Percentiles rank a stretch among this genome's conserved stretches.
These are phyloP conservation scores for Conus betulinus DNA, from an alignment of 1,140 invertebrate species.

Conservation along the genomic window DNA sequence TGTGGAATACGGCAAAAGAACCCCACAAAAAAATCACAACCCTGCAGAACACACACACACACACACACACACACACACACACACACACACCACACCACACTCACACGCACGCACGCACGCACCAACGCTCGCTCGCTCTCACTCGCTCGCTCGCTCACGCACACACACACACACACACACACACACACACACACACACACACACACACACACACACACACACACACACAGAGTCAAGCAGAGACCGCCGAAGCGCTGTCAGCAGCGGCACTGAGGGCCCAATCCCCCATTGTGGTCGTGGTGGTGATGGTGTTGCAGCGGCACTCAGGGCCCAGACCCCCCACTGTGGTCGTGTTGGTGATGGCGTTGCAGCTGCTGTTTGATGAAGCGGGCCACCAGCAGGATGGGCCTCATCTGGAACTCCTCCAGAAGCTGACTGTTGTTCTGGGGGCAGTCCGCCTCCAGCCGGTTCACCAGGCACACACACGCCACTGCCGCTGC, in stretches of 20 bases:
- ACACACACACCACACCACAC: neutral
- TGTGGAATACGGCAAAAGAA: too few relatives aligned
- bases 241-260: neutral
- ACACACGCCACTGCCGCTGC: slow-evolving; percentile 91
- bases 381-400: slow-evolving; percentile 91
- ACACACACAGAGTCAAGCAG: neutral
- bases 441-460: slow-evolving; percentile 90
- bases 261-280: neutral
- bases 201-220: slow-evolving; percentile 9
- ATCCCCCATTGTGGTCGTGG: slow-evolving; percentile 2
- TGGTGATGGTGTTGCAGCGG: too few relatives aligned
- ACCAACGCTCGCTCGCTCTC: neutral
- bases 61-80: neutral
- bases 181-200: slow-evolving; percentile 9
- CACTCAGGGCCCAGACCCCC: neutral
- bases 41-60: neutral
- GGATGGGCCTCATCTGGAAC: slow-evolving; percentile 94
- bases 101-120: neutral
- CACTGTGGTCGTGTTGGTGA: neutral
- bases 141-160: neutral
- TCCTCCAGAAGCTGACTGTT: slow-evolving; percentile 92
- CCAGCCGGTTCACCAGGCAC: slow-evolving; percentile 91
- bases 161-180: slow-evolving; percentile 1
- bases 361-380: slow-evolving; percentile 81
- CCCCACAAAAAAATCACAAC: too few relatives aligned